These are phyloP conservation scores for Condylura cristata DNA, from an alignment of 2,113 vertebrate genomes.

Conservation along the genomic window DNA sequence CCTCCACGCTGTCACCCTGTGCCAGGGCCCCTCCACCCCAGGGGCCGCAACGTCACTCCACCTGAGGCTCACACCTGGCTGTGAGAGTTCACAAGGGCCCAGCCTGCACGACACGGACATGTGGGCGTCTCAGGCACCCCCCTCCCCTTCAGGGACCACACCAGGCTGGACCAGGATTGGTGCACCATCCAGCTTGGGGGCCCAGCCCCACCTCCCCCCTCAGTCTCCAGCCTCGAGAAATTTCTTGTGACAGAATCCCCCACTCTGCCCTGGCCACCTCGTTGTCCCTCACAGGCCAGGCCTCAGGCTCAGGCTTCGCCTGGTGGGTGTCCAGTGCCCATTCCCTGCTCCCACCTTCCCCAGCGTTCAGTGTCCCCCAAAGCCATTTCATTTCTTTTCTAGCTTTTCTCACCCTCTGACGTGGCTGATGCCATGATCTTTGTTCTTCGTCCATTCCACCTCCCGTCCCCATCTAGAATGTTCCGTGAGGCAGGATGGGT, in stretches of 20 bases:
- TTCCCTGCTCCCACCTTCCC: neutral
- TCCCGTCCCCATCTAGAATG: neutral
- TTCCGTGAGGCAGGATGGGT: neutral
- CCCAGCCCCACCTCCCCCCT: neutral
- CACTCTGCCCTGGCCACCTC: neutral
- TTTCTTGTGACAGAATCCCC: neutral
- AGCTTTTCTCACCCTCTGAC: neutral
- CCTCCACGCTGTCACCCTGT: too few species aligned
- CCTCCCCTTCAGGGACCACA: accelerated
- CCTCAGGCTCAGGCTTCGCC: neutral
- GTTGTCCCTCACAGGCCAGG: too few species aligned
- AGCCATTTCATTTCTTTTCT: neutral
- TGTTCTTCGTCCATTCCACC: neutral
- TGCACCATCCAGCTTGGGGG: neutral
- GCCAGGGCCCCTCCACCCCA: too few species aligned
- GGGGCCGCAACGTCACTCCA: too few species aligned
- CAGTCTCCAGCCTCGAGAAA: accelerated
- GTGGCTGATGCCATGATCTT: neutral
- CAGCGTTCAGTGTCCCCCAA: neutral
- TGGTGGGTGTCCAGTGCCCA: too few species aligned
- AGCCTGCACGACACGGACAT: neutral
- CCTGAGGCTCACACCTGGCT: neutral
- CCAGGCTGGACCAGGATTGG: neutral
- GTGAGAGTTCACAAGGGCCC: neutral
- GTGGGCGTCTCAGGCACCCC: accelerated